These are phyloP conservation scores for Drosophila ohnishii DNA, from an alignment of 1,140 invertebrate species.

Conservation along the genomic window DNA sequence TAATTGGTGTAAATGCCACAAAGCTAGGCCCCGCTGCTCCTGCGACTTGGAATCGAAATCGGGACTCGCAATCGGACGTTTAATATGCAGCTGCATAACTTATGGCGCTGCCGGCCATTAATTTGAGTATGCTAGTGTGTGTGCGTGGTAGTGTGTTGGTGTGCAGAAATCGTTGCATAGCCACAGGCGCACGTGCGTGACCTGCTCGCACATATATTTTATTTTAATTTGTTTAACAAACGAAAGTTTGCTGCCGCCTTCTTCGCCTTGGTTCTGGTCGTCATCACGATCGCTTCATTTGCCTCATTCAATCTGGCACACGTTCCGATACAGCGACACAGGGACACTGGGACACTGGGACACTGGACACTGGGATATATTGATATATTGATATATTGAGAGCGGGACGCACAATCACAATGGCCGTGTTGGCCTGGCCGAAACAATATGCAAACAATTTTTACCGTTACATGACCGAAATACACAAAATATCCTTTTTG, in stretches of 20 bases:
- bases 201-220: conserved; percentile 61
- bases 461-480: conserved; percentile 77
- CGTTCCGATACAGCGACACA: conserved; percentile 39
- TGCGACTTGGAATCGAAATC: conserved; percentile 19
- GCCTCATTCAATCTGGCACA: conserved; percentile 78
- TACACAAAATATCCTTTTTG: conserved; percentile 60
- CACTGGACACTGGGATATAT: neutral
- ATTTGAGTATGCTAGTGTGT: conserved; percentile 50
- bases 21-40: conserved; percentile 32
- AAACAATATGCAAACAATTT: conserved; percentile 82
- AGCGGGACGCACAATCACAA: conserved; percentile 61
- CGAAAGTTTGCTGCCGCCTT: conserved; percentile 44
- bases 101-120: conserved; percentile 74
- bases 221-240: conserved; percentile 78
- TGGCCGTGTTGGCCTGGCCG: conserved; percentile 50
- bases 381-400: conserved; percentile 13
- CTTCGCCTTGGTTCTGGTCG: conserved; percentile 28
- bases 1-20: conserved; percentile 78
- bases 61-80: conserved; percentile 38
- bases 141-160: neutral
- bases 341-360: neutral
- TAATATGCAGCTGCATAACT: conserved; percentile 80
- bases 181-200: conserved; percentile 75
- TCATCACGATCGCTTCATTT: conserved; percentile 78
- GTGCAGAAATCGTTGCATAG: conserved; percentile 61